Evolutionary conservation across 92 coral and sea anemone genomes (phyloP).

Genomic region (Zoanthus sansibaricus): DNA sequence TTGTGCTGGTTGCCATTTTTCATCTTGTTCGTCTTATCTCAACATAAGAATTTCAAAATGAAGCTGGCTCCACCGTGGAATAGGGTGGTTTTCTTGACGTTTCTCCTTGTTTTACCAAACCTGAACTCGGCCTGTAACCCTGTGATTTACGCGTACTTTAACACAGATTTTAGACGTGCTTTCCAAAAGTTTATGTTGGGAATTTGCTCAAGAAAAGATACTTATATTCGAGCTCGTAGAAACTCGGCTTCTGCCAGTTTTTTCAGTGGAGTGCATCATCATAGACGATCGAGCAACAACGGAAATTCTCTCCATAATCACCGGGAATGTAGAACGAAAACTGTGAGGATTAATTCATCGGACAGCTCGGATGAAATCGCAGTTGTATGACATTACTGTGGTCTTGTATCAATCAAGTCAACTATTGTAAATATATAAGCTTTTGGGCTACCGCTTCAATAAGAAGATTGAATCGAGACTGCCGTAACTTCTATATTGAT

Average conservation of each 20-base stretch:
- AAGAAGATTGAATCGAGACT: too few species aligned
- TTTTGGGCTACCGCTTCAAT: too few species aligned
- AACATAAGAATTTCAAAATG: constrained; percentile 51
- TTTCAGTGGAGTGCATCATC: not conserved
- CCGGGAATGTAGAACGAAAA: not conserved
- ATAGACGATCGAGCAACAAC: not conserved
- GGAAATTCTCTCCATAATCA: not conserved
- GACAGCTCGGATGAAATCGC: constrained; percentile 27
- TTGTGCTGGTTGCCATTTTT: constrained; percentile 98
- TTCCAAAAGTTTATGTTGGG: constrained; percentile 80
- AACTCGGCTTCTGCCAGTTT: constrained; percentile 21
- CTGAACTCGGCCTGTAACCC: constrained; percentile 96
- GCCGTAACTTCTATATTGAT: too few species aligned
- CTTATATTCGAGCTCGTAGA: not conserved
- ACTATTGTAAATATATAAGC: too few species aligned
- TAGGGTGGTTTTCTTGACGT: constrained; percentile 42
- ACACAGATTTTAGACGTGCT: constrained; percentile 86
- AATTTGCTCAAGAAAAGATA: constrained; percentile 26
- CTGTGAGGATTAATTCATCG: not conserved
- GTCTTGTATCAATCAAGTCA: too few species aligned
- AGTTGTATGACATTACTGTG: not conserved
- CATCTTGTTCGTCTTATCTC: constrained; percentile 74
- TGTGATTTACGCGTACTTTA: constrained; percentile 94
- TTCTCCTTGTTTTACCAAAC: constrained; percentile 76
- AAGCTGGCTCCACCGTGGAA: constrained; percentile 26